Evolutionary conservation across 2,888 invertebrate genomes (phyloP).

Genomic region (Lepetodrilus schrolli): DNA sequence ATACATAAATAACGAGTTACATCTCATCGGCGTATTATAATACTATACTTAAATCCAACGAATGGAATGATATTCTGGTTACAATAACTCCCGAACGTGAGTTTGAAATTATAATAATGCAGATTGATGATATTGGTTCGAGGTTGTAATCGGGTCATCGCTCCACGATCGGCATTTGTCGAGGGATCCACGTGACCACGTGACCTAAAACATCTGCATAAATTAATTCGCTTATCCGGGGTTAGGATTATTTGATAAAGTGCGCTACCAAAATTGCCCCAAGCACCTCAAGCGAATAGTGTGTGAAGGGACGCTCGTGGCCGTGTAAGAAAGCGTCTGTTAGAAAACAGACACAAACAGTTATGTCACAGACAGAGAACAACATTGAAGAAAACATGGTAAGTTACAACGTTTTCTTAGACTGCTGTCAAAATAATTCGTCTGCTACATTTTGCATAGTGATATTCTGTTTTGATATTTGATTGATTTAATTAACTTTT

Average conservation of each 20-base stretch:
- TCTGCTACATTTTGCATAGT: conserved; percentile 14
- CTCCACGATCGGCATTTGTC: conserved; percentile 16
- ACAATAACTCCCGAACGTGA: too few relatives aligned
- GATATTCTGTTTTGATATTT: not conserved
- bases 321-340: conserved; percentile 6
- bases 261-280: conserved; percentile 49
- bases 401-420: conserved; percentile 25
- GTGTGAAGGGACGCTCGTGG: conserved; percentile 18
- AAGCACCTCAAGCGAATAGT: conserved; percentile 33
- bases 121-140: too few relatives aligned
- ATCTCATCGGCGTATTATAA: too few relatives aligned
- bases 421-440: conserved; percentile 22
- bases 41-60: too few relatives aligned
- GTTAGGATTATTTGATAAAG: conserved; percentile 63
- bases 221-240: conserved; percentile 59
- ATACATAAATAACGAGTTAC: too few relatives aligned
- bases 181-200: conserved; percentile 52
- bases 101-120: too few relatives aligned
- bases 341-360: conserved; percentile 10
- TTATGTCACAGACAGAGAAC: conserved; percentile 41
- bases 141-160: not conserved
- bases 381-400: conserved; percentile 41
- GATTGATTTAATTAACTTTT: too few relatives aligned
- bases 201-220: conserved; percentile 51
- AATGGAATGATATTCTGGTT: too few relatives aligned